Base-by-base conservation (phyloP, 2,888 invertebrate genomes). In the Drosophila pullipes region DNA sequence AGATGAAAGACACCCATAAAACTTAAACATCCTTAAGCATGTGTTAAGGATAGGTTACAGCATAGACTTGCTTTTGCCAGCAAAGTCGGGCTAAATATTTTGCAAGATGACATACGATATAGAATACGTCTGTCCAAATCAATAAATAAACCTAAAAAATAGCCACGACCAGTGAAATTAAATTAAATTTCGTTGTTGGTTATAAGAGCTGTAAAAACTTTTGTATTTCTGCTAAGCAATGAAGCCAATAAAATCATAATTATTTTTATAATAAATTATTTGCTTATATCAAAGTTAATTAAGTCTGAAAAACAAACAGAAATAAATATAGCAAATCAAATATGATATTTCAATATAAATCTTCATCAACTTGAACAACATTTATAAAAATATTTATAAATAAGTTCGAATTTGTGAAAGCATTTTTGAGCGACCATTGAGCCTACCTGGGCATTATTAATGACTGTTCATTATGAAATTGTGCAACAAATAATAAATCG, bases 401-500 rank as follows among this genome's bases (percentile, higher is more conserved):
- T 18, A 54, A 25, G 25, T 18, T 25, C 10, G 16, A 11, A 35
- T 35, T 25, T 3, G 5, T 25, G 18, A 59, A 69, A 81, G 66
- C 47, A 78, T 69, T 66, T 78, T 81, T 81, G 53, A 81, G 52
- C 47, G 54, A 25, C 59, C 61, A 77, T 79, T 77, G 74, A 79
- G 69, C 59, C 59, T n/a, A 64, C 30, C 55, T 28, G 50, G 64
- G 78, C 74, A 90, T 89, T 89, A 81, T 86, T 90, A 81, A 86
- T 86, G 84, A 61, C 53, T 76, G 69, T 89, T 90, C 90, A 86
- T 86, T 86, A 86, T 81, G 89, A 81, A 83, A 82, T 81, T 90
- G 85, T 85, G 78, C 81, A 85, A 88, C 89, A 82, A 85, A 87
- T 88, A 88, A 81, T 88, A 88, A 87, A 87, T 87, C 86, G 86